These are phyloP conservation scores for Ctenomys sociabilis DNA, from an alignment of 2,113 vertebrate species.

Conservation along the genomic window DNA sequence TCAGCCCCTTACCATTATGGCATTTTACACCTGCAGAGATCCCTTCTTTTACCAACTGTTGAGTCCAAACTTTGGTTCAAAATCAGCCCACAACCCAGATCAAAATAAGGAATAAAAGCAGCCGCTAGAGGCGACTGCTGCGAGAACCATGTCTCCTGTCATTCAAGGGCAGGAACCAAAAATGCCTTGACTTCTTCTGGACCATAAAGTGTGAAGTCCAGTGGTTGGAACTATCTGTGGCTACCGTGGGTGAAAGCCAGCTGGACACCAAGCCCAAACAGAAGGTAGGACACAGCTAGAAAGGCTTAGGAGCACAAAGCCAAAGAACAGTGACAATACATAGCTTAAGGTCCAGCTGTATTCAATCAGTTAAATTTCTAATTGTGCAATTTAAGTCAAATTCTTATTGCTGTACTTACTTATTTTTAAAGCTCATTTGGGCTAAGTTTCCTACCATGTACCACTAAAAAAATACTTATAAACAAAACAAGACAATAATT, in stretches of 20 bases:
- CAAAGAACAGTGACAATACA: neutral
- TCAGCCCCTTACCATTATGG: neutral
- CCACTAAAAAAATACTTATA: neutral
- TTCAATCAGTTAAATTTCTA: neutral
- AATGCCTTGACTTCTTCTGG: neutral
- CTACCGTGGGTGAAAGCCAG: neutral
- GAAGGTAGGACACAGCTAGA: neutral
- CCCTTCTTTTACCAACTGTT: neutral
- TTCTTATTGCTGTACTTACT: neutral
- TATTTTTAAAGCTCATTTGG: neutral
- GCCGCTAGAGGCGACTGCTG: neutral
- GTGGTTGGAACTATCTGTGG: neutral
- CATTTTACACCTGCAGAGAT: neutral
- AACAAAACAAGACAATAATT: neutral
- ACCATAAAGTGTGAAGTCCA: neutral
- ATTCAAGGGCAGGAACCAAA: neutral
- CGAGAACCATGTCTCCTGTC: neutral
- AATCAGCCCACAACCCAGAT: neutral
- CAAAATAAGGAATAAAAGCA: neutral
- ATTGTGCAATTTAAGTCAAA: neutral
- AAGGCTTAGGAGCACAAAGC: neutral
- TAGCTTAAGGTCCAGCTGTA: neutral
- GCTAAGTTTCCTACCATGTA: neutral
- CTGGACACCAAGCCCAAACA: neutral
- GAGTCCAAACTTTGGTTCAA: neutral